Conservation (phyloP, 1,140 invertebrate species). For the Platyura marginata region DNA sequence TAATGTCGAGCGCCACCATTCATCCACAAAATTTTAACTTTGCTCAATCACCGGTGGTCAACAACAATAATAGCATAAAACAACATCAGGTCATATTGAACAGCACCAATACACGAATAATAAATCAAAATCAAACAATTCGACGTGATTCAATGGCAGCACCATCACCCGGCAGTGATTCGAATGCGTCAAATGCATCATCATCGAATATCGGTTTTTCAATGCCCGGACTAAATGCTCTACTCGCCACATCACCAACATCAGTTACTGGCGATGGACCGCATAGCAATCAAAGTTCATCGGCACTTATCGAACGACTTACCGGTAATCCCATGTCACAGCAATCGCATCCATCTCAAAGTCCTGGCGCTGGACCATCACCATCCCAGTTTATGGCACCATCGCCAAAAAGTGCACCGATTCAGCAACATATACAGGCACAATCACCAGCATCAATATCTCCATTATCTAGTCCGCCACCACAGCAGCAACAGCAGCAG, state of each 20-base stretch:
- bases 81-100: slow-evolving; percentile 11
- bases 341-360: neutral
- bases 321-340: too few species aligned
- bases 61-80: neutral
- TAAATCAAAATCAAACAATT: slow-evolving; percentile 4
- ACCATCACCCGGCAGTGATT: slow-evolving; percentile 22
- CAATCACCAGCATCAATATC: slow-evolving; percentile 23
- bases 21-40: slow-evolving; percentile 7
- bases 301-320: neutral
- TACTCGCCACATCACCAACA: neutral
- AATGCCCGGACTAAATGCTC: neutral
- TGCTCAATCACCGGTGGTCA: neutral
- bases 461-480: slow-evolving; percentile 38
- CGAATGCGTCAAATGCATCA: slow-evolving; percentile 13
- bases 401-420: slow-evolving; percentile 12
- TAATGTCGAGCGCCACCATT: slow-evolving; percentile 16
- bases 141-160: slow-evolving; percentile 19
- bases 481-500: slow-evolving; percentile 12
- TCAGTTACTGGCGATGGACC: neutral
- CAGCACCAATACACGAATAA: slow-evolving; percentile 8
- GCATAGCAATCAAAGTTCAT: neutral
- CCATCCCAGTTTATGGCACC: slow-evolving; percentile 12
- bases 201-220: neutral
- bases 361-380: neutral
- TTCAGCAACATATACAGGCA: slow-evolving; percentile 4